Evolutionary conservation across 2,888 invertebrate species (phyloP).

Genomic region (Acrobasis repandana): DNA sequence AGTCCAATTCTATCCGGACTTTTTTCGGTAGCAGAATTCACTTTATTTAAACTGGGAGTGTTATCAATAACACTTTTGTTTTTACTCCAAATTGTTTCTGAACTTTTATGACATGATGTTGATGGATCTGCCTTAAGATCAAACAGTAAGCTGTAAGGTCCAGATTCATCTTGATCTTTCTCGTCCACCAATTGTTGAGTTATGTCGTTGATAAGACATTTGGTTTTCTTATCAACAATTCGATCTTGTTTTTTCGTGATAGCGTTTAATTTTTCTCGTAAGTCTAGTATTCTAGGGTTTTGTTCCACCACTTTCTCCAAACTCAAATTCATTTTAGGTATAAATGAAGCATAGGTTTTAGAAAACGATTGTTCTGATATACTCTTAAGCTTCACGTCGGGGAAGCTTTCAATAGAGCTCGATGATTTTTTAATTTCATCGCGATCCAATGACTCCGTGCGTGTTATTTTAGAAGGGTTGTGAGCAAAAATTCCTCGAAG

Average conservation of each 20-base stretch:
- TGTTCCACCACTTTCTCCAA: constrained; percentile 71
- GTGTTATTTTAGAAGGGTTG: constrained; percentile 59
- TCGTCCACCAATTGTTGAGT: constrained; percentile 72
- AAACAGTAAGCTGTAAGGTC: constrained; percentile 84
- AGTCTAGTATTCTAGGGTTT: constrained; percentile 73
- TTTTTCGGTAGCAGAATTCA: constrained; percentile 50
- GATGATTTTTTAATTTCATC: constrained; percentile 48
- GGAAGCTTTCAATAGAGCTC: constrained; percentile 47
- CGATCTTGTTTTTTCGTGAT: constrained; percentile 73
- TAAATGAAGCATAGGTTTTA: constrained; percentile 66
- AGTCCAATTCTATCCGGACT: constrained; percentile 62
- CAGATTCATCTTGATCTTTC: constrained; percentile 77
- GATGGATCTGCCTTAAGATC: constrained; percentile 72
- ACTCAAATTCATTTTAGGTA: constrained; percentile 74
- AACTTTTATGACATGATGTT: constrained; percentile 52
- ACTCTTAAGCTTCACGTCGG: constrained; percentile 53
- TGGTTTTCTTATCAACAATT: constrained; percentile 69
- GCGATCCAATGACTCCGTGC: constrained; percentile 47
- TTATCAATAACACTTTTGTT: constrained; percentile 44
- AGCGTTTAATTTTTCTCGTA: constrained; percentile 73
- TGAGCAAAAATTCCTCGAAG: constrained; percentile 62
- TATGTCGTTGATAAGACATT: constrained; percentile 70
- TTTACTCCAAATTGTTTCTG: constrained; percentile 52
- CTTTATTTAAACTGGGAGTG: constrained; percentile 48
- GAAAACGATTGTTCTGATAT: constrained; percentile 60